These are phyloP conservation scores for Cepaea hortensis DNA, from an alignment of 2,888 invertebrate species.

Conservation along the genomic window DNA sequence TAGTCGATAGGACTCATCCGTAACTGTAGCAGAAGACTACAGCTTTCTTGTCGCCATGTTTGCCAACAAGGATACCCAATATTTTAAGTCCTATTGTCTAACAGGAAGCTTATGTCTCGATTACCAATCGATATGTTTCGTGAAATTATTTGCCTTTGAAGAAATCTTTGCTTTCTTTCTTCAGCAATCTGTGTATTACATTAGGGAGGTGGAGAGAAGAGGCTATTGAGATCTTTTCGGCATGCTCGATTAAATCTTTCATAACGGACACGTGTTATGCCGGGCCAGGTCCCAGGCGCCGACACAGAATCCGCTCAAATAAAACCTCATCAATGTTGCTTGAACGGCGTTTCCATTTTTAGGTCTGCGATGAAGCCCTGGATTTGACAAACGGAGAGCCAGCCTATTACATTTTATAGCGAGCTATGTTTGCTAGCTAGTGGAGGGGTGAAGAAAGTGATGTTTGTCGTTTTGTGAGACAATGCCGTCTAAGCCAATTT, in stretches of 20 bases:
- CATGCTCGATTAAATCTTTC: conserved; percentile 3
- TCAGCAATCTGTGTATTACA: not conserved
- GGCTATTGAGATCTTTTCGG: not conserved
- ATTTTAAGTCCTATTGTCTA: too few species aligned
- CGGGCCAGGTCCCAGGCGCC: not conserved
- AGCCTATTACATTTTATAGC: not conserved
- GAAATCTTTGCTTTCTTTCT: not conserved
- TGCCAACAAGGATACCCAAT: too few species aligned
- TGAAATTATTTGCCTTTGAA: not conserved
- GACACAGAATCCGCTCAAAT: conserved; percentile 24
- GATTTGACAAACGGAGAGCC: conserved; percentile 14
- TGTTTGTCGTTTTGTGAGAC: too few species aligned
- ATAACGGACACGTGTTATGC: conserved; percentile 3
- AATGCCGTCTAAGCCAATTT: too few species aligned
- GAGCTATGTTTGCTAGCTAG: too few species aligned
- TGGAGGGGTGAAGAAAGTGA: too few species aligned
- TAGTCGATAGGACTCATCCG: not conserved
- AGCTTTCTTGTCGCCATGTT: too few species aligned
- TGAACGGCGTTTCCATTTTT: conserved; percentile 20
- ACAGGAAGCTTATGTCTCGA: too few species aligned
- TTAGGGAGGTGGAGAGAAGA: not conserved
- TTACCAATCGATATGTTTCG: not conserved
- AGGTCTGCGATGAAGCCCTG: not conserved
- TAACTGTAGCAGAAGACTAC: not conserved
- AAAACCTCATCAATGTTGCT: conserved; percentile 18